Base-by-base conservation (phyloP, 2,888 invertebrate species). In the Drosophila pegasa region DNA sequence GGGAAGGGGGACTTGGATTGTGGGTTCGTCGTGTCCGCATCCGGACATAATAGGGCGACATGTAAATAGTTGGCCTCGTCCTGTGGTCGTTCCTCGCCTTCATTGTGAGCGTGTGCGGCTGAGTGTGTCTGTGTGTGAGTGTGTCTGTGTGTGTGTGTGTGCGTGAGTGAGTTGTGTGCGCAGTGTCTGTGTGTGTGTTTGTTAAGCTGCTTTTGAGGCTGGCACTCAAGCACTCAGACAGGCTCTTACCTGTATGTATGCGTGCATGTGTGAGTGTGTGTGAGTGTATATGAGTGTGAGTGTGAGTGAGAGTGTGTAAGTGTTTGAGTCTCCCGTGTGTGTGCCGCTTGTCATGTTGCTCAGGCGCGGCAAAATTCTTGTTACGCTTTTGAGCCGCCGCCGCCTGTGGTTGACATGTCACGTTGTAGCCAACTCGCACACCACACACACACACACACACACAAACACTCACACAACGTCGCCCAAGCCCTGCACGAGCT, bases 351-450 rank as follows among this genome's bases (percentile, higher is more conserved):
- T 67, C 54, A 56, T 74, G 83, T 70, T 76, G 71, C 71, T 68
- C 65, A 56, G 64, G 71, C 79, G 78, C 78, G 67, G 82, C 62
- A 40, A 78, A 80, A 78, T 78, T 84, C 81, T 67, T 80, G 81
- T 83, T 81, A 78, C 78, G 81, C 79, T 75, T 85, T 84, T 87
- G 66, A 82, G 72, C 73, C 66, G 73, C 75, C 66, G 73, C 75
- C 70, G 75, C 82, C 87, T 87, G 83, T 66, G 87, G 87, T 85
- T 81, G 85, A 70, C 85, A 81, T 72, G 74, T 79, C 74, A 85
- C 81, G 75, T 87, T 75, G 64, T 55, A 45, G 61, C 66, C 52
- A 51, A 20, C 59, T 66, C 27, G 0, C 20, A 27, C 45, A 35
- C 3, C 45, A 35, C 3, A 33, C 51, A 61, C 43, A 35, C 40